Percentiles rank a stretch among this genome's conserved stretches.
These are phyloP conservation scores for Pycnonotus jocosus DNA, from an alignment of 2,113 vertebrate genomes.

Conservation along the genomic window DNA sequence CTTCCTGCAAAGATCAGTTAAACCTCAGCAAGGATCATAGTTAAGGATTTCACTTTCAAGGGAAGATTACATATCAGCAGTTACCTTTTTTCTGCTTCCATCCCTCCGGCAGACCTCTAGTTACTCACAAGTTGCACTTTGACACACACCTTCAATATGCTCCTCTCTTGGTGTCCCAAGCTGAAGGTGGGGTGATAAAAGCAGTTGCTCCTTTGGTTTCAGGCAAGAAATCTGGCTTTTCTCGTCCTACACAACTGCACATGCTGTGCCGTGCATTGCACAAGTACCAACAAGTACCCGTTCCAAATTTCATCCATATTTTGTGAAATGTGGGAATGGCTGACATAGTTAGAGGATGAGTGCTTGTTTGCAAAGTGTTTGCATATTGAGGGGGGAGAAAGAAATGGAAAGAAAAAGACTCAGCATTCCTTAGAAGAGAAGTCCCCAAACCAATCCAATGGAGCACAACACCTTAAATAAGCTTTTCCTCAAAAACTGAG, in stretches of 20 bases:
- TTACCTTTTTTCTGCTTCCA: neutral
- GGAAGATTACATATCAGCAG: neutral
- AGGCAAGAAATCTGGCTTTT: neutral
- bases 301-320: neutral
- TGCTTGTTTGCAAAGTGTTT: neutral
- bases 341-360: neutral
- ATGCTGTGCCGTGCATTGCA: neutral
- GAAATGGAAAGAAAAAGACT: neutral
- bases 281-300: neutral
- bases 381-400: fast-evolving
- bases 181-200: neutral
- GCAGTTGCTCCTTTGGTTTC: neutral
- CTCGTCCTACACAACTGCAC: neutral
- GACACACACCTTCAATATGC: neutral
- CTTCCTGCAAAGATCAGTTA: neutral
- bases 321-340: neutral
- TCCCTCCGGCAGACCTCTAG: neutral
- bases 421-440: neutral
- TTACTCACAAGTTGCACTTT: neutral
- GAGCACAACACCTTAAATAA: neutral
- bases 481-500: neutral
- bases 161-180: neutral
- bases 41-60: neutral
- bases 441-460: neutral
- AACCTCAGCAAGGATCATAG: neutral